A percentile compares a stretch with the other conserved stretches of the same genome.
Evolutionary conservation across 1,140 invertebrate genomes (phyloP).

Genomic region (Tetranychus cinnabarinus): DNA sequence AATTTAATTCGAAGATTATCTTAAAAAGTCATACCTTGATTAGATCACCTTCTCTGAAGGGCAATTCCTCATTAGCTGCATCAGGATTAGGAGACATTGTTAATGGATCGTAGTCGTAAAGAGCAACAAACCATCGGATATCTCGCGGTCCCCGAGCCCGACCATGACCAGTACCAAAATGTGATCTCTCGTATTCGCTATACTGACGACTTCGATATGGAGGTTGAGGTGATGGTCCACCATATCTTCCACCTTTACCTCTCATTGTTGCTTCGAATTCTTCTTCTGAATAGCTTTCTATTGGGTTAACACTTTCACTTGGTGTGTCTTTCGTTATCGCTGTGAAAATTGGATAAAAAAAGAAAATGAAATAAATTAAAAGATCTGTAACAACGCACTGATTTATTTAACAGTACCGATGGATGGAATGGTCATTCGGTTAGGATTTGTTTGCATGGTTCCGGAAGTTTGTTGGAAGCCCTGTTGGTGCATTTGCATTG

Average conservation of each 20-base stretch:
- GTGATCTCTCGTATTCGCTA: conserved; percentile 5
- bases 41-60: conserved; percentile 83
- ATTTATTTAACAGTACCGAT: neutral
- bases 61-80: conserved; percentile 81
- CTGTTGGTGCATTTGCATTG: neutral
- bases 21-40: conserved; percentile 47
- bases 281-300: conserved; percentile 10
- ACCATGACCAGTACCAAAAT: neutral
- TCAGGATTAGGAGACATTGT: conserved; percentile 98
- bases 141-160: conserved; percentile 2
- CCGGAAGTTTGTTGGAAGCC: neutral
- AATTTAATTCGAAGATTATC: neutral
- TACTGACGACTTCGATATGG: conserved; percentile 4
- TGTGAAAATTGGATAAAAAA: neutral
- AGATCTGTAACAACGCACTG: no score
- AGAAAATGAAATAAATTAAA: no score
- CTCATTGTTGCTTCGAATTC: conserved; percentile 9
- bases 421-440: conserved; percentile 8
- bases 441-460: neutral
- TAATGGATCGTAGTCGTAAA: conserved; percentile 88
- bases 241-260: conserved; percentile 14
- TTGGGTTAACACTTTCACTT: conserved; percentile 6
- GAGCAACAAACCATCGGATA: conserved; percentile 58
- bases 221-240: conserved; percentile 20
- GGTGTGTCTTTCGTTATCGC: conserved; percentile 12